These are phyloP conservation scores for Ochlodes sylvanus DNA, from an alignment of 2,888 invertebrate genomes.

Conservation along the genomic window DNA sequence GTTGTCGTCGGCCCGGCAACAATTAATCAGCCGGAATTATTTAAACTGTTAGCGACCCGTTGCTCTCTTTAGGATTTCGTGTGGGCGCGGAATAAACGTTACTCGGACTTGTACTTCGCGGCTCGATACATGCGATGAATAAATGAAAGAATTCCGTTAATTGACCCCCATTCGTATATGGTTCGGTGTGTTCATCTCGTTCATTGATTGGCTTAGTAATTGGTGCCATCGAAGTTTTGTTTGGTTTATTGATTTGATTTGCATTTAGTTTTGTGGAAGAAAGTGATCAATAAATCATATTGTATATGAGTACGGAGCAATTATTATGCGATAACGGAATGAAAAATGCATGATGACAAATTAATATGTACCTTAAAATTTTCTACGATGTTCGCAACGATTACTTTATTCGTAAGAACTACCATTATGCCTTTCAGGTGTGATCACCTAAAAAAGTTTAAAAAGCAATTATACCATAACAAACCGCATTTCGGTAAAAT, in stretches of 20 bases:
- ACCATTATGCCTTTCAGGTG: too few relatives aligned
- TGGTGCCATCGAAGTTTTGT: not conserved
- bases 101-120: constrained; percentile 19
- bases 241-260: not conserved
- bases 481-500: too few relatives aligned
- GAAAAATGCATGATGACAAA: too few relatives aligned
- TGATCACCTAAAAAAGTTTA: too few relatives aligned
- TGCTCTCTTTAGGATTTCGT: constrained; percentile 32
- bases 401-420: too few relatives aligned
- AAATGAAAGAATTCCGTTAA: constrained; percentile 58
- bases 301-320: too few relatives aligned
- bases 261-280: not conserved
- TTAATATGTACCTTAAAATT: too few relatives aligned
- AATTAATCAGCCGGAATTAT: constrained; percentile 35
- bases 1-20: constrained; percentile 21
- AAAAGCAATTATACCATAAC: too few relatives aligned
- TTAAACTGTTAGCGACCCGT: constrained; percentile 32
- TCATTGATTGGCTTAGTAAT: constrained; percentile 28
- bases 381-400: too few relatives aligned
- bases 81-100: constrained; percentile 33
- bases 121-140: constrained; percentile 27
- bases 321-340: too few relatives aligned
- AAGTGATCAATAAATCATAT: too few relatives aligned
- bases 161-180: constrained; percentile 51
- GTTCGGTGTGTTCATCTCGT: constrained; percentile 43